These are phyloP conservation scores for Notothenia coriiceps DNA, from an alignment of 2,113 vertebrate species.

Conservation along the genomic window DNA sequence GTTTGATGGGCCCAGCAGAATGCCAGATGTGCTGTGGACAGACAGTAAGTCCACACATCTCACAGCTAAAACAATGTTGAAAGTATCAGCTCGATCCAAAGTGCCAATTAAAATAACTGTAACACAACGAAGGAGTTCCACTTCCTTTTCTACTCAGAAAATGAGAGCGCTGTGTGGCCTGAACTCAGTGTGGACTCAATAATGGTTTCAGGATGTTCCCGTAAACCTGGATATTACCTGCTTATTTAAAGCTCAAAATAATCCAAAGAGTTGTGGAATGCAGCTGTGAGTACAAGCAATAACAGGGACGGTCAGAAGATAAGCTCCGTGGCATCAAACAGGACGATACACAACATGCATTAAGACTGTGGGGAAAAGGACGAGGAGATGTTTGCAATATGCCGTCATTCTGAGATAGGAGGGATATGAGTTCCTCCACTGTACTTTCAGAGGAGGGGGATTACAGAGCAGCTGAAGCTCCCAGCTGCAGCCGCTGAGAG, in stretches of 20 bases:
- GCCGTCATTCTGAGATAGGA: conserved; percentile 13
- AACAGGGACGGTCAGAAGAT: conserved; percentile 32
- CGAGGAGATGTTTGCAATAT: too few relatives aligned
- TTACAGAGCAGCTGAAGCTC: conserved; percentile 43
- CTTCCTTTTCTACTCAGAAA: too few relatives aligned
- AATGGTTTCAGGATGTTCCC: conserved; percentile 23
- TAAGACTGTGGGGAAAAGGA: too few relatives aligned
- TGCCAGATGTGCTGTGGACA: too few relatives aligned
- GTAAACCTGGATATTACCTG: conserved; percentile 25
- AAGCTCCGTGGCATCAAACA: conserved; percentile 36
- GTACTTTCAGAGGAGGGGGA: conserved; percentile 36
- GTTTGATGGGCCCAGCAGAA: too few relatives aligned
- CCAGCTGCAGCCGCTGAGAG: conserved; percentile 15
- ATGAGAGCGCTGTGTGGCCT: conserved; percentile 1
- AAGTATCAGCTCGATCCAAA: too few relatives aligned
- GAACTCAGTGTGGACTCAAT: conserved; percentile 4
- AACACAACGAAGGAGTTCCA: too few relatives aligned
- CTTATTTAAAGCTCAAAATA: conserved; percentile 33
- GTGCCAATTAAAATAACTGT: too few relatives aligned
- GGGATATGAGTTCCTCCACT: neutral
- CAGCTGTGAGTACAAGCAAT: conserved; percentile 43
- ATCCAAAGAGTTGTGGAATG: conserved; percentile 48
- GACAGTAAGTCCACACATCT: too few relatives aligned
- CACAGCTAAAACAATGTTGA: too few relatives aligned
- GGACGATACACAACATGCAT: neutral